Percentiles rank a stretch among this genome's conserved stretches.
phyloP scores from a whole-genome alignment of 92 coral and sea anemone species.

The Epizoanthus rinbou region DNA sequence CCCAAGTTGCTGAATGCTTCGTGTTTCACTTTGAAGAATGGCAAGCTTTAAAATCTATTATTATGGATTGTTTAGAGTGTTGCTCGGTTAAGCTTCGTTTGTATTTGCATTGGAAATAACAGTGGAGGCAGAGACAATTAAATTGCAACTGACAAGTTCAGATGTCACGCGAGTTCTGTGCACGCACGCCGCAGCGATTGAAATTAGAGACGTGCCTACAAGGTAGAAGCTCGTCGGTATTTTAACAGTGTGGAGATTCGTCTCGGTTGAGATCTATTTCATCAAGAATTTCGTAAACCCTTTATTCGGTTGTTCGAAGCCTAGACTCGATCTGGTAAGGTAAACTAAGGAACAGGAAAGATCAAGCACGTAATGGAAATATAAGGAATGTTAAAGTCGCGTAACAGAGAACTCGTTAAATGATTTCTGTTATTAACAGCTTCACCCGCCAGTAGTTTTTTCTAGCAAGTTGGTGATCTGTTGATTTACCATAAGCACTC shows the following conservation, averaged over 20 bases:
- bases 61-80: neutral
- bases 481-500: neutral
- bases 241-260: neutral
- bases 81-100: neutral
- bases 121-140: neutral
- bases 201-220: neutral
- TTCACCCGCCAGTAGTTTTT: neutral
- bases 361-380: slow-evolving; percentile 20
- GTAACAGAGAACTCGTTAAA: neutral
- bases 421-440: neutral
- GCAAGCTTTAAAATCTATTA: neutral
- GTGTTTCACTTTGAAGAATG: slow-evolving; percentile 10
- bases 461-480: neutral
- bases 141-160: too few relatives aligned
- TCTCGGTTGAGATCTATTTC: slow-evolving; percentile 10
- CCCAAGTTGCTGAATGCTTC: neutral
- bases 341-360: slow-evolving; percentile 32
- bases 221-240: neutral
- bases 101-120: slow-evolving; percentile 6
- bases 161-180: slow-evolving; percentile 29
- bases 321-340: neutral
- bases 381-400: slow-evolving; percentile 8
- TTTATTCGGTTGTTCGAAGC: slow-evolving; percentile 2
- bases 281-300: slow-evolving; percentile 16
- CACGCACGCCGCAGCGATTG: neutral